phyloP scores from a whole-genome alignment of 2,888 invertebrate species.

The Drosophila trichaetosa region DNA sequence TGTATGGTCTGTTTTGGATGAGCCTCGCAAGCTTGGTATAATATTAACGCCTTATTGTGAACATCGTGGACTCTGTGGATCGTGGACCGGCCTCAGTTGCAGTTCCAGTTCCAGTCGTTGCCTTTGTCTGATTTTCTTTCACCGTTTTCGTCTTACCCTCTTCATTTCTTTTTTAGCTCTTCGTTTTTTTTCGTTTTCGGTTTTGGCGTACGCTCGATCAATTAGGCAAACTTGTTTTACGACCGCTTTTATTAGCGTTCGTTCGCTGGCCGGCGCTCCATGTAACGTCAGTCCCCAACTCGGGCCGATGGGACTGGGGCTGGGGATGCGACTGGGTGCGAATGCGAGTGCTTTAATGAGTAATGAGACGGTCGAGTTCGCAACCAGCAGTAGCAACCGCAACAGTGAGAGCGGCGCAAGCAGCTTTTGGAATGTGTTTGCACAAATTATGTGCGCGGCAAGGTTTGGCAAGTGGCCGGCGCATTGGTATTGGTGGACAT shows the following conservation, averaged over 20 bases:
- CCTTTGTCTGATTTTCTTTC: constrained; percentile 57
- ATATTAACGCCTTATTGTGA: constrained; percentile 72
- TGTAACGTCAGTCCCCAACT: constrained; percentile 21
- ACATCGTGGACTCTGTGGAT: constrained; percentile 24
- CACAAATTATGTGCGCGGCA: constrained; percentile 66
- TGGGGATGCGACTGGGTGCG: constrained; percentile 12
- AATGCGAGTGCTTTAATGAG: constrained; percentile 65
- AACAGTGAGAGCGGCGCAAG: constrained; percentile 33
- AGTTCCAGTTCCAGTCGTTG: constrained; percentile 51
- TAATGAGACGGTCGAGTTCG: constrained; percentile 60
- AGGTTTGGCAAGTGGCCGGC: constrained; percentile 39
- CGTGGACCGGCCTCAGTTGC: constrained; percentile 34
- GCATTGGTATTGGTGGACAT: constrained; percentile 13
- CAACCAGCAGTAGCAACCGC: constrained; percentile 55
- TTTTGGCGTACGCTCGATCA: constrained; percentile 84
- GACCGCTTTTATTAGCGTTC: constrained; percentile 83
- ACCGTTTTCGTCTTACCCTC: constrained; percentile 25
- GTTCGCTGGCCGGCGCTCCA: constrained; percentile 67
- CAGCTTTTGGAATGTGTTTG: constrained; percentile 70
- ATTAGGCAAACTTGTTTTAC: constrained; percentile 85
- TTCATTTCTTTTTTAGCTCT: constrained; percentile 19
- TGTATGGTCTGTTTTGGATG: constrained; percentile 38
- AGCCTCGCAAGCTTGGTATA: constrained; percentile 53
- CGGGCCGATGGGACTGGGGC: constrained; percentile 2
- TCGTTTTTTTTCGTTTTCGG: constrained; percentile 30